Evolutionary conservation across 2,113 vertebrate genomes (phyloP).

Genomic region (Centropus bengalensis): DNA sequence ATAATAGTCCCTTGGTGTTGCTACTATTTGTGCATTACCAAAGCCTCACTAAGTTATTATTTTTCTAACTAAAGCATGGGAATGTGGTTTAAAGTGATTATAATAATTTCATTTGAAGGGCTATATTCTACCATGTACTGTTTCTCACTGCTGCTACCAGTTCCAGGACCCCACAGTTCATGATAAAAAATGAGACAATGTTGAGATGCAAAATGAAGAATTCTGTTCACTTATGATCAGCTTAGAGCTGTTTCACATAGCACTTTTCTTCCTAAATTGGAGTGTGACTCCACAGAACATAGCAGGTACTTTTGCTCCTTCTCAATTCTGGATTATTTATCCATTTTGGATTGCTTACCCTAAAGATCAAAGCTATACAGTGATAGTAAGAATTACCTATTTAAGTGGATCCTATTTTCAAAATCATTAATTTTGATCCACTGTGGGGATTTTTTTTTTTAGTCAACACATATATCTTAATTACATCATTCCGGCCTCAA

Average conservation of each 20-base stretch:
- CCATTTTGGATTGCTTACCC: not conserved
- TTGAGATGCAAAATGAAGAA: not conserved
- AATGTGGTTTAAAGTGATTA: not conserved
- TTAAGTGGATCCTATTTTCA: not conserved
- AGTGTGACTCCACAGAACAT: not conserved
- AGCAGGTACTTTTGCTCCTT: not conserved
- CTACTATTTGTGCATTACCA: not conserved
- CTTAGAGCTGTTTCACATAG: not conserved
- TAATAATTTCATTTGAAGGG: not conserved
- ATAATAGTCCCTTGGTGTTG: not conserved
- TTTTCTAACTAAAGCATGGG: not conserved
- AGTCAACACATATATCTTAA: not conserved
- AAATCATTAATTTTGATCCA: not conserved
- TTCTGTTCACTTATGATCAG: not conserved
- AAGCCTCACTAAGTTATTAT: not conserved
- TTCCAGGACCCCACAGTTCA: not conserved
- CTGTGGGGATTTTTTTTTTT: not conserved
- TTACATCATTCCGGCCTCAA: not conserved
- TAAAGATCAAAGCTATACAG: not conserved
- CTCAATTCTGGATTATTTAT: not conserved
- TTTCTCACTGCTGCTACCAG: accelerated
- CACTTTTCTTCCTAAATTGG: not conserved
- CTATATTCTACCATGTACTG: not conserved
- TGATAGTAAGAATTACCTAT: not conserved
- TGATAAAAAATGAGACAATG: not conserved